These are phyloP conservation scores for Microctonus hyperodae DNA, from an alignment of 2,888 invertebrate genomes.

Conservation along the genomic window DNA sequence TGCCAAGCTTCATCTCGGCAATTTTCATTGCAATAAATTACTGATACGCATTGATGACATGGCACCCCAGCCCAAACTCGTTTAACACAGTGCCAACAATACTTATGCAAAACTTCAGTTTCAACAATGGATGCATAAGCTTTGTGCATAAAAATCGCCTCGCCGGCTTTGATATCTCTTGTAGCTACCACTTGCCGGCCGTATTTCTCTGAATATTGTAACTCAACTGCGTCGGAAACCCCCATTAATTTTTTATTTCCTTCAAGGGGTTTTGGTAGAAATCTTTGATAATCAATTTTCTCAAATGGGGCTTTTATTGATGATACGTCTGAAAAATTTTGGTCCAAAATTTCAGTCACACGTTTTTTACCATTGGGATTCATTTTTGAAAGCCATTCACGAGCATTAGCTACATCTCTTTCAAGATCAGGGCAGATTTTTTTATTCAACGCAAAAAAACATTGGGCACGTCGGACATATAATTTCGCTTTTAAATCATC, in stretches of 20 bases:
- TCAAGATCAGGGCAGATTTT: background rate
- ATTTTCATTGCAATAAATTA: conserved; percentile 71
- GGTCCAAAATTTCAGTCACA: too few species aligned
- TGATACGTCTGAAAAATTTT: too few species aligned
- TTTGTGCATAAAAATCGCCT: conserved; percentile 78
- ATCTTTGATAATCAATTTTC: too few species aligned
- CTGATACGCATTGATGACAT: conserved; percentile 71
- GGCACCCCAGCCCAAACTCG: conserved; percentile 69
- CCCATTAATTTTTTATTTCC: too few species aligned
- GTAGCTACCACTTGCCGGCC: conserved; percentile 78
- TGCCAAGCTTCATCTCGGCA: conserved; percentile 72
- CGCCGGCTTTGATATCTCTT: conserved; percentile 74
- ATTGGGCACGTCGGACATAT: background rate
- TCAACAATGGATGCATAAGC: conserved; percentile 73
- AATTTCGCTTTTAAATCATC: conserved; percentile 3
- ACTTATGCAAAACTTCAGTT: conserved; percentile 65
- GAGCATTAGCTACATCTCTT: conserved; percentile 69
- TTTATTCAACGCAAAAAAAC: background rate
- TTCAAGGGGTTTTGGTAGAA: too few species aligned
- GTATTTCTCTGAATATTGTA: conserved; percentile 67
- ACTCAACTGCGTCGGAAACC: too few species aligned
- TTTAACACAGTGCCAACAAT: conserved; percentile 76
- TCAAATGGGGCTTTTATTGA: too few species aligned
- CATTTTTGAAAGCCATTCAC: too few species aligned
- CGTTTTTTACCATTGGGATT: too few species aligned